Evolutionary conservation across 2,888 invertebrate species (phyloP).

Genomic region (Chymomyza caudatula): DNA sequence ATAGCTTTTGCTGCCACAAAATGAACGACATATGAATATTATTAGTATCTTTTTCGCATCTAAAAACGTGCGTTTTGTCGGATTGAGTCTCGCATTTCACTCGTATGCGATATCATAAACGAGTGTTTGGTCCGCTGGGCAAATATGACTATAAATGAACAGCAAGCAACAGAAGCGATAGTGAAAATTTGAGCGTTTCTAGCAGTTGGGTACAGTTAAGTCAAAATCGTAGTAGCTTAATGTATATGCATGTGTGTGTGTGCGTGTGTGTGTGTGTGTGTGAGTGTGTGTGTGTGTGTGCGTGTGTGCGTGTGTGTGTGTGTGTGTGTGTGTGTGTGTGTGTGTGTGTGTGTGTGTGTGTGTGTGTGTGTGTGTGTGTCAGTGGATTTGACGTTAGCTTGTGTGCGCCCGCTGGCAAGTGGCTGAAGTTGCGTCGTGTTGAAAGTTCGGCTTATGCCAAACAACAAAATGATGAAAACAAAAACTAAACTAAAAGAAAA

Average conservation of each 20-base stretch:
- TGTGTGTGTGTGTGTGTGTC: slow-evolving; percentile 17
- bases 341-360: neutral
- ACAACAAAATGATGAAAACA: neutral
- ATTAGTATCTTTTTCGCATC: too few species aligned
- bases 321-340: neutral
- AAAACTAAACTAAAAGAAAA: neutral
- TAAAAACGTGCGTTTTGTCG: too few species aligned
- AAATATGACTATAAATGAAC: slow-evolving; percentile 71
- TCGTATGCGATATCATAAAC: too few species aligned
- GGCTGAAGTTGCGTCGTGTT: slow-evolving; percentile 20
- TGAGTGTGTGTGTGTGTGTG: neutral
- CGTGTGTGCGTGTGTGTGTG: slow-evolving; percentile 4
- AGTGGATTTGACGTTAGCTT: neutral
- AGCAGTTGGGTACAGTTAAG: slow-evolving; percentile 14
- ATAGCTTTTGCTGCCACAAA: too few species aligned
- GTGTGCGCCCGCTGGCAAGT: neutral
- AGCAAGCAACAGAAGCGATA: slow-evolving; percentile 25
- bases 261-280: neutral
- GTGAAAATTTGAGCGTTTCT: neutral
- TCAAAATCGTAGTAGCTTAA: slow-evolving; percentile 22
- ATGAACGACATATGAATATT: too few species aligned
- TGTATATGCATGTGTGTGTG: neutral
- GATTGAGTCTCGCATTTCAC: too few species aligned
- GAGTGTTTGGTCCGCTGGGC: too few species aligned
- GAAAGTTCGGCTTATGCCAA: slow-evolving; percentile 49